Percentiles rank a stretch among this genome's conserved stretches.
phyloP scores from a whole-genome alignment of 2,888 invertebrate genomes.

The Papilio protenor region DNA sequence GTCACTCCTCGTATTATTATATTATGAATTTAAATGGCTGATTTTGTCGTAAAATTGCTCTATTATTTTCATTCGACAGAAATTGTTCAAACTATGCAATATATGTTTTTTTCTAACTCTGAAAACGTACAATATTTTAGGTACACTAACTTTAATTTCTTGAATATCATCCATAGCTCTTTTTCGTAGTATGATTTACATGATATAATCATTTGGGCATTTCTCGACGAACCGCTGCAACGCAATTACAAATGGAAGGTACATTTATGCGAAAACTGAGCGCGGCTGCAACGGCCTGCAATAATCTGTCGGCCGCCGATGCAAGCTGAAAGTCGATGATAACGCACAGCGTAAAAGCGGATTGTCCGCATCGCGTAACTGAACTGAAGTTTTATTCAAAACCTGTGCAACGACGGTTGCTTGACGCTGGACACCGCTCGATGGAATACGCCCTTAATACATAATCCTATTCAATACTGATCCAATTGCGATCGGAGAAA shows the following conservation, averaged over 20 bases:
- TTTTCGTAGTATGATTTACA: not conserved
- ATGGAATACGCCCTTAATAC: conserved; percentile 27
- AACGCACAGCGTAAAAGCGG: conserved; percentile 39
- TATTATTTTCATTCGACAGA: not conserved
- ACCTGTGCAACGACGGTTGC: conserved; percentile 19
- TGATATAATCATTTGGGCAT: not conserved
- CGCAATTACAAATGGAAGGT: conserved; percentile 18
- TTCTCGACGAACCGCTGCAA: not conserved
- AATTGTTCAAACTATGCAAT: not conserved
- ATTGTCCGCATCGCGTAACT: conserved; percentile 35
- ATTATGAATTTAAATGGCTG: not conserved
- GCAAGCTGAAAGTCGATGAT: conserved; percentile 39
- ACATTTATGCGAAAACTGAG: not conserved
- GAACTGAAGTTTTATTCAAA: conserved; percentile 34
- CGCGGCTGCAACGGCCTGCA: conserved; percentile 12
- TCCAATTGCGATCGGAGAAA: conserved; percentile 30
- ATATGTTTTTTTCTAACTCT: too few relatives aligned
- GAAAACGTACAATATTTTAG: too few relatives aligned
- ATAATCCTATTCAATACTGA: conserved; percentile 38
- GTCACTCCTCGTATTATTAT: not conserved
- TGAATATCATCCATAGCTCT: not conserved
- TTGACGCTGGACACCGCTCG: not conserved
- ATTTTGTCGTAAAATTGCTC: not conserved
- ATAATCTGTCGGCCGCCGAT: conserved; percentile 30
- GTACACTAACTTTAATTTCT: not conserved